Evolutionary conservation across 2,113 vertebrate genomes (phyloP).

Genomic region (Perca schrenkii): DNA sequence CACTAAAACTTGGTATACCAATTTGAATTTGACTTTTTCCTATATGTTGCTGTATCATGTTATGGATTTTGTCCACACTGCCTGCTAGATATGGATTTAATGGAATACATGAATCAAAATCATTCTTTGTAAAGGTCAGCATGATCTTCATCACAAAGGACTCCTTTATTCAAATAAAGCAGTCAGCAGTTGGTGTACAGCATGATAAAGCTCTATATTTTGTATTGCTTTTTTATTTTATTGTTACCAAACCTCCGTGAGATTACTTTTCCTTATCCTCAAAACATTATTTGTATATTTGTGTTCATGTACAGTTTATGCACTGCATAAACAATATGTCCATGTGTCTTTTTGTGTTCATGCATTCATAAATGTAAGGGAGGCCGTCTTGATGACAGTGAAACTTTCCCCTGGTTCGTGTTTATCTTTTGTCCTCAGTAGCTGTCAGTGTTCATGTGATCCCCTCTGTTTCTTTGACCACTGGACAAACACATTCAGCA

Average conservation of each 20-base stretch:
- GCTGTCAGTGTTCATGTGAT: slow-evolving; percentile 39
- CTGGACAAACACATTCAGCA: slow-evolving; percentile 9
- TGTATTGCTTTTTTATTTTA: neutral
- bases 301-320: neutral
- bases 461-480: slow-evolving; percentile 12
- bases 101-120: slow-evolving; percentile 4
- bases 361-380: neutral
- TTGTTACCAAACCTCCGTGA: neutral
- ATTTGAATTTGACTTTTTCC: neutral
- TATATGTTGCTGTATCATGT: neutral
- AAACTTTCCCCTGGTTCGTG: slow-evolving; percentile 36
- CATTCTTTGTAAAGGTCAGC: slow-evolving; percentile 21
- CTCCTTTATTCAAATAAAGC: neutral
- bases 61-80: neutral
- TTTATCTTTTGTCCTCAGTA: slow-evolving; percentile 52
- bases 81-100: neutral
- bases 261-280: too few species aligned
- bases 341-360: slow-evolving; percentile 7
- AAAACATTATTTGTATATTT: neutral
- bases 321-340: neutral
- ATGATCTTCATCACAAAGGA: neutral
- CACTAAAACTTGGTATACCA: neutral
- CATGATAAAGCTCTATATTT: neutral
- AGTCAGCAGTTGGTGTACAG: neutral
- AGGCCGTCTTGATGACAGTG: slow-evolving; percentile 12